Evolutionary conservation across 2,888 invertebrate species (phyloP), one percentile per base, ranked within the genome.

Genomic region (Epinotia bilunana): DNA sequence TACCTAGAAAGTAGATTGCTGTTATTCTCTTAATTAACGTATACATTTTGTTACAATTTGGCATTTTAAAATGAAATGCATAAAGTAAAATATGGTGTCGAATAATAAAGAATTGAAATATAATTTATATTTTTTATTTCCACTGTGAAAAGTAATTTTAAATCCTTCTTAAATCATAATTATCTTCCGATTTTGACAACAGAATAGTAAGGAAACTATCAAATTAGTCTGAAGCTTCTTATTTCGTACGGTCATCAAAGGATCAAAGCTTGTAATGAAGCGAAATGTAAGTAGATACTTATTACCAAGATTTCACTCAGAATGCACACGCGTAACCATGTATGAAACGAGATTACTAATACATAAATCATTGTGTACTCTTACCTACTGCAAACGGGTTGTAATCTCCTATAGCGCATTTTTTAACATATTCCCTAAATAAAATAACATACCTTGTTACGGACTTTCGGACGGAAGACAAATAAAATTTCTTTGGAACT

Each of bases 1-100:
- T 55, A 65, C 7, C 18, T 12, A 46, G 58, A 60, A 60, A 67
- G 73, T 60, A 63, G 46, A 75, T 72, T 55, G 63, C 49, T 55
- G 33, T 68, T 72, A 61, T 53, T 63, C 7, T 43, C n/a, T 28
- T 72, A 46, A 39, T 78, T 70, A 81, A 81, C 77, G 85, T 88
- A 82, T 84, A 85, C 93, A 93, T 94, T 94, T 94, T 94, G 93
- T 94, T 94, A 93, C 93, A 93, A 93, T 91, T 90, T 91, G 93
- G 91, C 89, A 87, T 91, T 84, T 89, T 72, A 28, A 88, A 87
- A 89, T 90, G 90, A 89, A 92, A 85, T 91, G 88, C 90, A 91
- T 92, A 90, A 89, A 87, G 67, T 75, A 75, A 75, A 72, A 72
- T 75, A 91, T 89, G 89, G 89, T 92, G 93, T 94, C 92, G 84